These are phyloP conservation scores for Aphelinus atriplicis DNA, from an alignment of 1,140 invertebrate genomes.

Conservation along the genomic window DNA sequence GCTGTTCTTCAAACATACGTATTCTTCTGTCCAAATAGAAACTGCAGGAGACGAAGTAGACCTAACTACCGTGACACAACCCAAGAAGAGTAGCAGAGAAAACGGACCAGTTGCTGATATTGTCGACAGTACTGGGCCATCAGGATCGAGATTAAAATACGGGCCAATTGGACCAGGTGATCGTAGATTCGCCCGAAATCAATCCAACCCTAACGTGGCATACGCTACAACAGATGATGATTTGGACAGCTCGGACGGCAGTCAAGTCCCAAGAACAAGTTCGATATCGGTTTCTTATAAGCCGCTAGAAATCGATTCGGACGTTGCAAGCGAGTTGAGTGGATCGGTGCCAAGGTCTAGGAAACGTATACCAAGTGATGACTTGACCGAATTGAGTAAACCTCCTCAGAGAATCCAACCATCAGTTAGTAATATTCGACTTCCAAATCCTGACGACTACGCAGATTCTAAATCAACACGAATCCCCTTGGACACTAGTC, in stretches of 20 bases:
- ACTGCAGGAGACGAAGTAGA: not conserved
- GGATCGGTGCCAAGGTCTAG: slow-evolving; percentile 47
- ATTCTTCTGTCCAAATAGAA: not conserved
- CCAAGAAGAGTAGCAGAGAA: not conserved
- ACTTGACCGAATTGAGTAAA: slow-evolving; percentile 38
- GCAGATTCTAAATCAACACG: slow-evolving; percentile 45
- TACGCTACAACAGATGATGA: slow-evolving; percentile 48
- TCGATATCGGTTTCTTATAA: slow-evolving; percentile 51
- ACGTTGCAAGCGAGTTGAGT: slow-evolving; percentile 55
- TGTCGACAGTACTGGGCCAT: not conserved
- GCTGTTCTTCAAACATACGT: too few species aligned
- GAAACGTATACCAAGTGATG: slow-evolving; percentile 45
- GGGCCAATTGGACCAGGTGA: slow-evolving; percentile 50
- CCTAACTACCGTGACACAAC: too few species aligned
- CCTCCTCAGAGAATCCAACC: not conserved
- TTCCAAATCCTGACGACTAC: slow-evolving; percentile 56
- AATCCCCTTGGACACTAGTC: slow-evolving; percentile 21
- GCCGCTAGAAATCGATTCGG: slow-evolving; percentile 59
- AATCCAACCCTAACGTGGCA: slow-evolving; percentile 33
- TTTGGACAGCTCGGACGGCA: slow-evolving; percentile 53
- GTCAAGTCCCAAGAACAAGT: slow-evolving; percentile 42
- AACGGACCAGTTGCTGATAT: not conserved
- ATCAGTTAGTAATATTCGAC: slow-evolving; percentile 21
- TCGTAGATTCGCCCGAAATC: slow-evolving; percentile 43
- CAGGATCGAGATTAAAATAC: slow-evolving; percentile 43